Conservation (phyloP, 2,888 invertebrate genomes). For the Luffia ferchaultella region DNA sequence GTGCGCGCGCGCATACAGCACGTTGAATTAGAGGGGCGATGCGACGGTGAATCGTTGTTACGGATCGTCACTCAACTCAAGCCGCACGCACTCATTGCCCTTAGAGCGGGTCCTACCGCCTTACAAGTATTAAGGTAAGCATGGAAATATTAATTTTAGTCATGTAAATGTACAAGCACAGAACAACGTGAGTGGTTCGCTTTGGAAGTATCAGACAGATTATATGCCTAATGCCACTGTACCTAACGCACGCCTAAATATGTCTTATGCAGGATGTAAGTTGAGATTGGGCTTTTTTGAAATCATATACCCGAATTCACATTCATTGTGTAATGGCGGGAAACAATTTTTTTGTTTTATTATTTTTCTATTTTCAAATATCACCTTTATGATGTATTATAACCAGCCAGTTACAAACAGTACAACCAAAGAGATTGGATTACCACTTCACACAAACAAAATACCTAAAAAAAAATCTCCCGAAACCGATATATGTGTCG, state of each 20-base stretch:
- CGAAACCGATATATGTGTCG: too few species aligned
- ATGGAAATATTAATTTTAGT: too few species aligned
- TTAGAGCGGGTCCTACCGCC: slow-evolving; percentile 31
- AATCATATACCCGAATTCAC: too few species aligned
- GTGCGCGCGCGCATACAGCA: slow-evolving; percentile 89
- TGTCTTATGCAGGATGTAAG: background rate
- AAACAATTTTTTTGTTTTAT: too few species aligned
- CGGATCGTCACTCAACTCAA: slow-evolving; percentile 84
- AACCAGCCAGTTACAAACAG: too few species aligned
- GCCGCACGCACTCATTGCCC: slow-evolving; percentile 79
- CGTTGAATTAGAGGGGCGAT: slow-evolving; percentile 96
- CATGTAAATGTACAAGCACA: background rate
- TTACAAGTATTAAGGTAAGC: slow-evolving; percentile 29
- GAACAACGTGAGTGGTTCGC: background rate
- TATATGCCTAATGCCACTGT: background rate
- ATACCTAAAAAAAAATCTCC: too few species aligned
- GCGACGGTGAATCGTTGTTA: slow-evolving; percentile 83
- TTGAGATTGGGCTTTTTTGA: too few species aligned
- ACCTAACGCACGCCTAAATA: background rate
- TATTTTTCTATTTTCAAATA: too few species aligned
- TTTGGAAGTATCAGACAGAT: background rate
- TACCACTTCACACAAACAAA: too few species aligned
- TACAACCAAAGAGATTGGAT: too few species aligned
- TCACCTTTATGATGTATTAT: too few species aligned
- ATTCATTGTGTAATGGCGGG: too few species aligned